Base-by-base conservation (phyloP, 2,113 vertebrate genomes). In the Colius striatus region DNA sequence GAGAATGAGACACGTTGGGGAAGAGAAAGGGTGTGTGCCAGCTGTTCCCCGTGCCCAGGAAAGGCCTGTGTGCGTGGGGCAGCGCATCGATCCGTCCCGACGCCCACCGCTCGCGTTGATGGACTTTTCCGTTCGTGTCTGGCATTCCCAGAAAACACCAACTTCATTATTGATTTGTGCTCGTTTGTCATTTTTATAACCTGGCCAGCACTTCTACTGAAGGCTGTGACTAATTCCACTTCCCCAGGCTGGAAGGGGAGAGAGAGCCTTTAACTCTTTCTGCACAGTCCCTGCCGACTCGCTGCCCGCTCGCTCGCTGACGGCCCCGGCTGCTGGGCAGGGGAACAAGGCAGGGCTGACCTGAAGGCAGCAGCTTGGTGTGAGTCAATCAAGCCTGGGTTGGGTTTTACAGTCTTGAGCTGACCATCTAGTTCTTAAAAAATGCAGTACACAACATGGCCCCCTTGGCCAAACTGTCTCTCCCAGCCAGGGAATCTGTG, bases 121-220 rank as follows among this genome's bases (percentile, higher is more conserved):
- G 85, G 9, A 1, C 84, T 93, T 58, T 50, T 91, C 93, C 22
- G 0, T 85, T 26, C 2, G 2, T 57, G 71, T 25, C 87, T 34
- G 34, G 75, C 77, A 9, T 96, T 91, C 96, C 95, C 97, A 92
- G 89, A 54, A 92, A 97, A 95, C 97, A 94, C 94, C 47, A 85
- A 90, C 91, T 87, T 92, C 89, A 16, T 89, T 96, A 94, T 76
- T 91, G 94, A 93, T 88, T 89, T 53, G 75, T 55, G 80, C 90
- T 94, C 91, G 0, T 97, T 91, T 94, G 87, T 97, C 96, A 96
- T 94, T 91, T 97, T 95, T 96, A 97, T 90, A 94, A 95, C 94
- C 95, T 91, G 89, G 60, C 92, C 73, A 92, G 95, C 94, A 60
- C 94, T 96, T 74, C 73, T 65, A 22, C 84, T 94, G 94, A 94